A percentile compares a stretch with the other conserved stretches of the same genome.
Conservation (phyloP, 2,113 vertebrate genomes). For the Arvicanthis niloticus region DNA sequence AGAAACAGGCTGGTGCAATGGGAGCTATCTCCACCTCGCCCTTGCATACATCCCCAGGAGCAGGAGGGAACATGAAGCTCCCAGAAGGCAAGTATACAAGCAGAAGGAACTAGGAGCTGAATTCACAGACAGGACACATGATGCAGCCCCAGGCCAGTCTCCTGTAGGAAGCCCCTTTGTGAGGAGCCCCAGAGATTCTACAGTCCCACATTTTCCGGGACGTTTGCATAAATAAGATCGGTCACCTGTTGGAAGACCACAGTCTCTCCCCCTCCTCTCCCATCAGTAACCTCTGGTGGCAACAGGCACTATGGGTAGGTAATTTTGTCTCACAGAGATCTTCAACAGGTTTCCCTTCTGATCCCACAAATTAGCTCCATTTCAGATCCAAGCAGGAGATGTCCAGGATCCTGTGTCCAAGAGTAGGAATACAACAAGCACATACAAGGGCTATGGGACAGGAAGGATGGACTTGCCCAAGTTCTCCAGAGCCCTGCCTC, state of each 20-base stretch:
- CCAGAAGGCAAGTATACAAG: neutral
- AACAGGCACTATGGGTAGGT: neutral
- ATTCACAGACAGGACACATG: rapidly evolving
- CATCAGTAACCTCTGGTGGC: neutral
- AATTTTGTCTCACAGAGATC: neutral
- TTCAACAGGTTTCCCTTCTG: neutral
- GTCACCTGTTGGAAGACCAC: neutral
- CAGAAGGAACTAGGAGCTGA: neutral
- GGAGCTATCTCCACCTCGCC: neutral
- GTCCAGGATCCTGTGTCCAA: neutral
- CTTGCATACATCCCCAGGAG: neutral
- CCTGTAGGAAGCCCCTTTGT: too few relatives aligned
- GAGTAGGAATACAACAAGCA: too few relatives aligned
- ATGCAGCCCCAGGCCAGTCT: neutral
- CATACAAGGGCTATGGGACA: neutral
- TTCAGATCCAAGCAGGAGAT: neutral
- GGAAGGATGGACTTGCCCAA: neutral
- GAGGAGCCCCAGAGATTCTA: too few relatives aligned
- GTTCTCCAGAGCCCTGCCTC: neutral
- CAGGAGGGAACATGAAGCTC: rapidly evolving
- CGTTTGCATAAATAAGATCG: neutral
- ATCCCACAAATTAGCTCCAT: neutral
- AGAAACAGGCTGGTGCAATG: neutral
- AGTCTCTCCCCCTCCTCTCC: neutral
- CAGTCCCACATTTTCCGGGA: neutral